Base-by-base conservation (phyloP, 2,888 invertebrate species). In the Drosophila melanosoma region DNA sequence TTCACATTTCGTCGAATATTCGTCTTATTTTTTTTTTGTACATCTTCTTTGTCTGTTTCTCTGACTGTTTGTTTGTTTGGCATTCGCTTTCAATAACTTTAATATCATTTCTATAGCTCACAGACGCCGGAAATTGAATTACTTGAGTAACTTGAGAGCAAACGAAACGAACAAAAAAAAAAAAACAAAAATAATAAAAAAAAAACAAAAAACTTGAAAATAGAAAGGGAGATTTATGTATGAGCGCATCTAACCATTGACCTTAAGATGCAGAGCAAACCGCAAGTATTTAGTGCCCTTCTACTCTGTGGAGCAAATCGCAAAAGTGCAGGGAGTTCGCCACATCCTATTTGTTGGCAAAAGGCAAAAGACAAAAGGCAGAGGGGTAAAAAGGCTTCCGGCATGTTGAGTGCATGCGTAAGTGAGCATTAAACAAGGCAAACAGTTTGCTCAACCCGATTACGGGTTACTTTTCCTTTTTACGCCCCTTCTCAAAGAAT, bases 121-220 rank as follows among this genome's bases (percentile, higher is more conserved):
- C 64, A 79, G 81, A 69, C 66, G 71, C 67, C 76, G 87, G 83
- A 87, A 84, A 87, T 84, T 84, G 87, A 83, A 84, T 83, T 87
- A 87, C 79, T 82, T 69, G 69, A 64, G 76, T 76, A 72, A 84
- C 70, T 79, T 60, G 67, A 64, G 76, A 69, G 67, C 53, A 33
- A 60, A 48, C 38, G 49, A 52, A 45, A n/a, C 26, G 36, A 62
- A 48, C 29, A 29, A 23, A 23, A 45, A 17, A 10, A 38, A 20
- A 6, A 42, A 20, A 45, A 45, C 7, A 3, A 17, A 38, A 23
- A 15, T 45, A 23, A 38, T 20, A 48, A n/a, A 54, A 45, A 17
- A 35, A 20, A n/a, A 54, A 45, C 10, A 35, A 20, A 26, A 12
- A 57, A 48, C 6, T 26, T 12, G n/a, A 45, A 54, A 20, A 29